Evolutionary conservation across 2,888 invertebrate species (phyloP).

Genomic region (Dermolepida albohirtum): DNA sequence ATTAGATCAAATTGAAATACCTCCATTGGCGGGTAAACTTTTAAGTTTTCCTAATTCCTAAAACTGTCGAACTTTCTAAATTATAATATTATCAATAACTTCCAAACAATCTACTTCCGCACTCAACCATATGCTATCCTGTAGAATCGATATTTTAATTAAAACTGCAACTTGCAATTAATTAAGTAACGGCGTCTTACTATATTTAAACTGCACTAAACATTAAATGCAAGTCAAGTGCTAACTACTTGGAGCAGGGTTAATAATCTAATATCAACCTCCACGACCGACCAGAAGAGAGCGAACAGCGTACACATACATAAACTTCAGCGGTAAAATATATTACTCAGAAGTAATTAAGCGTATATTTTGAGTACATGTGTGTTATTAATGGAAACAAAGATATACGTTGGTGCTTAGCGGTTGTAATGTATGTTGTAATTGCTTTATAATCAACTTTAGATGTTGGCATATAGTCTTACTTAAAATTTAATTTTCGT

Average conservation of each 20-base stretch:
- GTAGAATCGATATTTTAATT: conserved; percentile 28
- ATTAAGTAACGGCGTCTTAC: conserved; percentile 12
- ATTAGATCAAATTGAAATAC: too few relatives aligned
- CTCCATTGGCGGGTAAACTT: conserved; percentile 1
- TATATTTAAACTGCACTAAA: conserved; percentile 28
- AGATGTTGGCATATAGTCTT: conserved; percentile 32
- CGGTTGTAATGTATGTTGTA: conserved; percentile 32
- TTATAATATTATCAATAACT: conserved; percentile 19
- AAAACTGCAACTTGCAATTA: conserved; percentile 20
- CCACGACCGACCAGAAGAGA: conserved; percentile 14
- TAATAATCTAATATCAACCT: conserved; percentile 37
- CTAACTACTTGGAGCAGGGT: conserved; percentile 32
- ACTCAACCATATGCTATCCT: background rate
- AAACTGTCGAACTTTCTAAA: conserved; percentile 8
- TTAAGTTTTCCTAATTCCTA: conserved; percentile 11
- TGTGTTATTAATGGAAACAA: conserved; percentile 36
- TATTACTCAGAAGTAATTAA: conserved; percentile 38
- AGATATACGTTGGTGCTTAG: conserved; percentile 31
- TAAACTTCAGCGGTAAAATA: conserved; percentile 32
- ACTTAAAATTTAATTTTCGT: conserved; percentile 34
- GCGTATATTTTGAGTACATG: conserved; percentile 21
- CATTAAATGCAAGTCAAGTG: conserved; percentile 28
- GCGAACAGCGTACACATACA: conserved; percentile 6
- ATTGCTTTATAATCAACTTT: conserved; percentile 39
- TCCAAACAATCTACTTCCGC: conserved; percentile 27